These are phyloP conservation scores for Acrossocheilus fasciatus DNA, from an alignment of 2,797 vertebrate species.

Conservation along the genomic window DNA sequence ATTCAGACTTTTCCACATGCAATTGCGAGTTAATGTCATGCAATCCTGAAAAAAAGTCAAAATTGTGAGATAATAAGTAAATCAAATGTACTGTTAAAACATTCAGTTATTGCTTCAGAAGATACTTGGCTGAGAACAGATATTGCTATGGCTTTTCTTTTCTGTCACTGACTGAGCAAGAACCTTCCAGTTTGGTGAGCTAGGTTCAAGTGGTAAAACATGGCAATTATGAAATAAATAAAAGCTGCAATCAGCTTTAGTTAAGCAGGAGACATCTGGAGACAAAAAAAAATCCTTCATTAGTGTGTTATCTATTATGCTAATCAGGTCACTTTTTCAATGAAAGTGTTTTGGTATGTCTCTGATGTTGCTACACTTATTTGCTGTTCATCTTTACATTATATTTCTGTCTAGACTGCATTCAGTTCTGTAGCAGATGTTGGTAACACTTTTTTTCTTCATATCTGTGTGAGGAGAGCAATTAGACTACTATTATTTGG, in stretches of 20 bases:
- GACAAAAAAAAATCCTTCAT: neutral
- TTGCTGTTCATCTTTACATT: neutral
- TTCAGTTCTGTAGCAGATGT: neutral
- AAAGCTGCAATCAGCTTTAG: neutral
- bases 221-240: neutral
- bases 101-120: neutral
- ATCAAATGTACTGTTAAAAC: neutral
- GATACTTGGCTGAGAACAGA: neutral
- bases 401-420: neutral
- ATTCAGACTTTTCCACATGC: neutral
- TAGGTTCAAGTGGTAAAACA: conserved; percentile 9
- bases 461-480: conserved; percentile 12
- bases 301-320: neutral
- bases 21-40: neutral
- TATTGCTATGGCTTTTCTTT: neutral
- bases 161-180: conserved; percentile 8
- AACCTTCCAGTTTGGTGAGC: neutral
- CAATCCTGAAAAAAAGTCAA: neutral
- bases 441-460: neutral
- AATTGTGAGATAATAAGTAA: neutral
- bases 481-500: conserved; percentile 21
- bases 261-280: neutral
- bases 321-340: neutral
- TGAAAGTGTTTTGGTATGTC: neutral
- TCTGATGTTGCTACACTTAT: neutral